A percentile compares a stretch with the other conserved stretches of the same genome.
Evolutionary conservation across 2,888 invertebrate genomes (phyloP).

Genomic region (Athripsodes cinereus): DNA sequence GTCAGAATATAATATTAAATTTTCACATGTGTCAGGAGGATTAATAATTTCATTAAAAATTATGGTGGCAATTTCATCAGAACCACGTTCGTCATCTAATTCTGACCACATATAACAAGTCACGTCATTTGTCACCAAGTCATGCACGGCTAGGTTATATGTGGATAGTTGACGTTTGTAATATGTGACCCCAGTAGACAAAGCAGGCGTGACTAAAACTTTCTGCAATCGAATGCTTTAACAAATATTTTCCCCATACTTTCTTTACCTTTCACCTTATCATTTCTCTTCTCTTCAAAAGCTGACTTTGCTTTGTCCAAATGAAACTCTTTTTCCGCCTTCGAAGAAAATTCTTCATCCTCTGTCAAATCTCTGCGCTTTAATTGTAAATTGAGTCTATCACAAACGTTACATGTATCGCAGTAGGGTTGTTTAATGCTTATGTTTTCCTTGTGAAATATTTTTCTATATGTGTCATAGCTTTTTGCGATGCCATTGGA

Average conservation of each 20-base stretch:
- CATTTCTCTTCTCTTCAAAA: background rate
- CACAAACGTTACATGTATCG: constrained; percentile 1
- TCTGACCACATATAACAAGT: constrained; percentile 8
- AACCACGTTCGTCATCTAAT: background rate
- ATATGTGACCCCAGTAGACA: constrained; percentile 1
- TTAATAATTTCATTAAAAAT: constrained; percentile 1
- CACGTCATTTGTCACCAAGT: constrained; percentile 1
- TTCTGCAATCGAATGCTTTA: constrained; percentile 3
- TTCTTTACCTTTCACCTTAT: background rate
- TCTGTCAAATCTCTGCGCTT: background rate
- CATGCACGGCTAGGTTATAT: background rate
- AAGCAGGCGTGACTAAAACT: background rate
- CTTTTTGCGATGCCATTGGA: background rate
- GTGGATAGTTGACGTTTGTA: constrained; percentile 2
- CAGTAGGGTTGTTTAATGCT: background rate
- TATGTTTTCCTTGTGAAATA: background rate
- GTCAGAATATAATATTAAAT: background rate
- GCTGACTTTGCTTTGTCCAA: background rate
- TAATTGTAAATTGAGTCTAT: background rate
- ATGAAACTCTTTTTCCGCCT: constrained; percentile 1
- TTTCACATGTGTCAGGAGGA: background rate
- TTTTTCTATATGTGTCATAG: constrained; percentile 1
- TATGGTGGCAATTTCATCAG: background rate
- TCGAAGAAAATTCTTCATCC: background rate
- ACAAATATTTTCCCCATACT: background rate